These are phyloP conservation scores for Erebia palarica DNA, from an alignment of 2,888 invertebrate species.

Conservation along the genomic window DNA sequence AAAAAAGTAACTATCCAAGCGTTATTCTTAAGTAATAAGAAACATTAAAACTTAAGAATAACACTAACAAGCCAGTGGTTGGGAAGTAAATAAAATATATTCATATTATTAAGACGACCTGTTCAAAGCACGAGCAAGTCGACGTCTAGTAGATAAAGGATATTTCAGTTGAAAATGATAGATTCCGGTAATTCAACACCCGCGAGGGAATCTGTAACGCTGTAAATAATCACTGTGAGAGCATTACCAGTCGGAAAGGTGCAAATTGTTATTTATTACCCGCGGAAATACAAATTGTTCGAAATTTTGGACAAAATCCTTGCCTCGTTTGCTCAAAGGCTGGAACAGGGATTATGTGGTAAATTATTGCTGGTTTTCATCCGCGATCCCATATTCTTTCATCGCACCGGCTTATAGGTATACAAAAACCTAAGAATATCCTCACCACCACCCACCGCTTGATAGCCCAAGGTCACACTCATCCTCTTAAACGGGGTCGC, in stretches of 20 bases:
- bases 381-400: no score
- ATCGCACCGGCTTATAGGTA: no score
- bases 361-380: conserved; percentile 12
- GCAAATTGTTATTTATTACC: conserved; percentile 45
- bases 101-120: no score
- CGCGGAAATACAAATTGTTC: conserved; percentile 39
- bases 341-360: conserved; percentile 16
- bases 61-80: not conserved
- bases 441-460: no score
- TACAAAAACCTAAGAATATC: no score
- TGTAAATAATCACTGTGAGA: conserved; percentile 45
- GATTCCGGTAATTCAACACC: conserved; percentile 15
- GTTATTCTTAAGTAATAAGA: no score
- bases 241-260: conserved; percentile 40
- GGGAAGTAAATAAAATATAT: no score
- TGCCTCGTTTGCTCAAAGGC: conserved; percentile 22
- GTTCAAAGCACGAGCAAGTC: no score
- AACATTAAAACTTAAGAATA: no score
- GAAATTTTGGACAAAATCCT: conserved; percentile 38
- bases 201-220: conserved; percentile 7
- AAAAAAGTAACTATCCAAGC: no score
- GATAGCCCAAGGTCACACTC: no score
- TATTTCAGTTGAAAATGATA: conserved; percentile 14
- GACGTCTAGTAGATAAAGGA: not conserved
- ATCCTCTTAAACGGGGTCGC: no score